A percentile compares a stretch with the other conserved stretches of the same genome.
Evolutionary conservation across 2,888 invertebrate species (phyloP).

Genomic region (Tribolium freemani): DNA sequence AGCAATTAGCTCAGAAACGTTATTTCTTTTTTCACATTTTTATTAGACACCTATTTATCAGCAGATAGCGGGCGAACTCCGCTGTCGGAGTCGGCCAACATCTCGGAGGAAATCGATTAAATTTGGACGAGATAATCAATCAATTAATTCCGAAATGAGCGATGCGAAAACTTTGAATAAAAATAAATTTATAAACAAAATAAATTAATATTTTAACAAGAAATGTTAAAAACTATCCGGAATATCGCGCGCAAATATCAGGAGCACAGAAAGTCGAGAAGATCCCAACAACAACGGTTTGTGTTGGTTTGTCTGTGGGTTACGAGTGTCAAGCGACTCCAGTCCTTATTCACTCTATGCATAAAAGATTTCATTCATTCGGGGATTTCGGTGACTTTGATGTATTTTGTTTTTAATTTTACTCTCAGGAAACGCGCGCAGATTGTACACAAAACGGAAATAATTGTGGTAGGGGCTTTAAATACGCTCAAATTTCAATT

Average conservation of each 20-base stretch:
- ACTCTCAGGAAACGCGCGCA: conserved; percentile 23
- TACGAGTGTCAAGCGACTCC: conserved; percentile 4
- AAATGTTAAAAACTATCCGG: conserved; percentile 40
- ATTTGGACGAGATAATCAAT: conserved; percentile 2
- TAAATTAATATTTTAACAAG: conserved; percentile 15
- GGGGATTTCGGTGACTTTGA: not conserved
- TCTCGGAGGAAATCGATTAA: not conserved
- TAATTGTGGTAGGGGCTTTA: not conserved
- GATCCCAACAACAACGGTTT: conserved; percentile 46
- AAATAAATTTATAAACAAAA: conserved; percentile 14
- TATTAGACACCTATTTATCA: conserved; percentile 20
- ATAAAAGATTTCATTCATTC: conserved; percentile 3
- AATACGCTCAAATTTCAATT: not conserved
- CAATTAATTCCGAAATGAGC: not conserved
- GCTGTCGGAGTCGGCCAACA: not conserved
- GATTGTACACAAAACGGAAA: conserved; percentile 22
- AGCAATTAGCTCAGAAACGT: not conserved
- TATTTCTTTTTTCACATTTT: not conserved
- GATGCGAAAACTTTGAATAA: conserved; percentile 1
- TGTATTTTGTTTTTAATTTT: conserved; percentile 26
- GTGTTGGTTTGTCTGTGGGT: not conserved
- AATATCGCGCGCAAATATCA: conserved; percentile 66
- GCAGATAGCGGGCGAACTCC: not conserved
- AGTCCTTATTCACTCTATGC: conserved; percentile 13
- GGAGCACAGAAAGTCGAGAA: conserved; percentile 61